Evolutionary conservation across 1,140 invertebrate genomes (phyloP), one percentile per base, ranked within the genome.

Genomic region (Aphis craccivora): DNA sequence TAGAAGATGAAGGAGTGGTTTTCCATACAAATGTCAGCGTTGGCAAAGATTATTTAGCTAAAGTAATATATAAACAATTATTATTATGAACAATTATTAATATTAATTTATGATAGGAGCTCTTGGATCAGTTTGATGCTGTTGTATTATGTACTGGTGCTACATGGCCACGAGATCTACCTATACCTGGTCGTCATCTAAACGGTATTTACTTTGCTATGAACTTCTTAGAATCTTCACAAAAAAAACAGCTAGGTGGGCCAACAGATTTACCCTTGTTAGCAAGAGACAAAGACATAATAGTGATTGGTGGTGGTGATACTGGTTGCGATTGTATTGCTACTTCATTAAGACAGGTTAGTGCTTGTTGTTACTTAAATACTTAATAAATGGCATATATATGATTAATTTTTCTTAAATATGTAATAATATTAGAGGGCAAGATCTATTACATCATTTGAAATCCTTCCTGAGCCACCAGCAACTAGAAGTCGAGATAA

Each of bases 321-420:
- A 99, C 99, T n/a, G 99, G 99, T 0, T 99, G 98, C 95, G 99
- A 99, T 96, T 99, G 99, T 95, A 99, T 99, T 95, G 99, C 98
- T 76, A 99, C 99, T 5, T 99, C 99, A 7, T 96, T 99, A 25
- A 96, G 99, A 94, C 98, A 99, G 95, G 97, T 97, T 94, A 95
- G 95, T 94, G 30, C 43, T 94, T 40, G 9, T 86, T 92, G 30
- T 6, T 67, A 43, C 14, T 37, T n/a, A 53, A 93, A 60, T 30
- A 60, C 7, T 51, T 51, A 2, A 60, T 90, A n/a, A 53, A 53
- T 37, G 8, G n/a, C n/a, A 40, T 55, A 20, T n/a, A n/a, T 76
- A 67, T 76, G 4, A n/a, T 76, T n/a, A n/a, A 2, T 76, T n/a
- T 76, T 18, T 89, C n/a, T n/a, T 9, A 48, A n/a, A 89, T 53